Conservation (phyloP, 2,888 invertebrate species). For the Rhagium mordax region DNA sequence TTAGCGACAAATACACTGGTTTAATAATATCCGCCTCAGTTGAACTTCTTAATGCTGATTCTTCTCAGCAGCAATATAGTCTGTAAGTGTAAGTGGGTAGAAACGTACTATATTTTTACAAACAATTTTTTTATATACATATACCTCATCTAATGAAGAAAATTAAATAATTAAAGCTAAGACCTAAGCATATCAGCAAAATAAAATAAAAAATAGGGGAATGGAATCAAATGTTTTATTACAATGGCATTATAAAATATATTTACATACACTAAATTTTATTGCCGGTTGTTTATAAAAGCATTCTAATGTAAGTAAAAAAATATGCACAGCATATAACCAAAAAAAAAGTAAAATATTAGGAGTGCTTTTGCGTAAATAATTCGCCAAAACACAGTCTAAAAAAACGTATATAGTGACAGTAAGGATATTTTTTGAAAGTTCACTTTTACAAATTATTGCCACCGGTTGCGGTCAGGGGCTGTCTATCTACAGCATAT, state of each 20-base stretch:
- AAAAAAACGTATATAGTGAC: slow-evolving; percentile 38
- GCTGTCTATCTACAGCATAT: slow-evolving; percentile 38
- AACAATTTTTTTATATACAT: slow-evolving; percentile 7
- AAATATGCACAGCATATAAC: slow-evolving; percentile 30
- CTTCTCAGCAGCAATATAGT: not conserved
- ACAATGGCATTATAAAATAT: not conserved
- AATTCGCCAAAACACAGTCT: slow-evolving; percentile 58
- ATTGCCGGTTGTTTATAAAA: not conserved
- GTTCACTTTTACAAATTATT: slow-evolving; percentile 23
- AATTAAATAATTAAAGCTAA: slow-evolving; percentile 34
- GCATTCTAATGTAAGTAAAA: slow-evolving; percentile 16
- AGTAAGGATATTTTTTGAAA: slow-evolving; percentile 22
- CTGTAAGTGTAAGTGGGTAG: not conserved
- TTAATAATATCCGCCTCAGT: not conserved
- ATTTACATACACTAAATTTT: slow-evolving; percentile 17
- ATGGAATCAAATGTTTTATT: slow-evolving; percentile 14
- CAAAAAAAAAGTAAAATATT: slow-evolving; percentile 39
- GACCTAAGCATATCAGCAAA: slow-evolving; percentile 32
- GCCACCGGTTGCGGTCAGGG: slow-evolving; percentile 26
- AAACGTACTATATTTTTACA: not conserved
- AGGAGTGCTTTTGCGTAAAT: slow-evolving; percentile 42
- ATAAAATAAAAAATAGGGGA: slow-evolving; percentile 5
- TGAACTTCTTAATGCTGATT: not conserved
- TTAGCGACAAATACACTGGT: not conserved
- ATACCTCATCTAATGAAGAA: slow-evolving; percentile 3